Conservation (phyloP, 2,113 vertebrate species). For the Mastomys natalensis region DNA sequence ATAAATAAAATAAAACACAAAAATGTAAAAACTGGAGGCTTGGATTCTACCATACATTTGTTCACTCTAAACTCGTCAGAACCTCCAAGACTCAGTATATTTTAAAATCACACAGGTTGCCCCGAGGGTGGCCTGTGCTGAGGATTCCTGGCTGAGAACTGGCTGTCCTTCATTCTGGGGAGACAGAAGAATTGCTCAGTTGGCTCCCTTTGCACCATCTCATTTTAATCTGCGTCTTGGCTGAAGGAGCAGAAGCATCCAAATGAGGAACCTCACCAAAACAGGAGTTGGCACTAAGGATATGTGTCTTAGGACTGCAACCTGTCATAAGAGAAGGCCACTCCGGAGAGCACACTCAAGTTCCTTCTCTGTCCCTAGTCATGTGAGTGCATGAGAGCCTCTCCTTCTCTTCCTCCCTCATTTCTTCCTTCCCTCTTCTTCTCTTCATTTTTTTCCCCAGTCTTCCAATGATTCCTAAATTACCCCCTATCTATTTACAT, state of each 20-base stretch:
- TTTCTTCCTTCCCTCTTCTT: too few species aligned
- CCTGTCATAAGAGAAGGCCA: background rate
- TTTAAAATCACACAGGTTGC: background rate
- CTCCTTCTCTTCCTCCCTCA: too few species aligned
- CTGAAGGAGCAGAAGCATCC: background rate
- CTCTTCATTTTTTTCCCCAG: background rate
- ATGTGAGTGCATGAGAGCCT: background rate
- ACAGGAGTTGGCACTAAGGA: background rate
- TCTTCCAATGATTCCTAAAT: slow-evolving; percentile 1
- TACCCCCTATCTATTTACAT: background rate
- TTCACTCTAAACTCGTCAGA: background rate
- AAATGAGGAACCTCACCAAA: background rate
- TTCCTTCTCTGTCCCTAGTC: background rate
- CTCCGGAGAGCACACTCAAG: too few species aligned
- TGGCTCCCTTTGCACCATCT: background rate
- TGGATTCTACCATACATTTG: background rate
- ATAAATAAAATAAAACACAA: background rate
- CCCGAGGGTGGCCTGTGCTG: background rate
- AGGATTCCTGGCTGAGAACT: background rate
- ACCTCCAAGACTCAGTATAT: background rate
- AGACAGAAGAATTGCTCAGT: too few species aligned
- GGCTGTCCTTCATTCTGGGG: background rate
- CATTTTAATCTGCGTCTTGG: background rate
- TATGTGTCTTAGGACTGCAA: background rate
- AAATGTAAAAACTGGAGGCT: background rate